Evolutionary conservation across 2,113 vertebrate species (phyloP).

Genomic region (Holacanthus passer): DNA sequence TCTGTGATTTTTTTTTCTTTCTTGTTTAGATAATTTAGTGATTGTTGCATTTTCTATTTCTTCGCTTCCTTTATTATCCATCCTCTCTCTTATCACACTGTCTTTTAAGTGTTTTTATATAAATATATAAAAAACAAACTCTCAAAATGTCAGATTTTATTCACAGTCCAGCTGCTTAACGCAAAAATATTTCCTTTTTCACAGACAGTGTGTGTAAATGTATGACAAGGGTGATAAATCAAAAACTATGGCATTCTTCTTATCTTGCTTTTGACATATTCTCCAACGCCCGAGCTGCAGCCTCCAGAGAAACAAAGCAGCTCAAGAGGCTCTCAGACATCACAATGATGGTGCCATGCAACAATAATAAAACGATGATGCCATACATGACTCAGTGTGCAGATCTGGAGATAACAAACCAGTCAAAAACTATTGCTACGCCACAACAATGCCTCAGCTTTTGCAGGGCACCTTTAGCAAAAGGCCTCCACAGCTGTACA

Average conservation of each 20-base stretch:
- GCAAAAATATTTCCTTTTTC: constrained; percentile 35
- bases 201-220: constrained; percentile 30
- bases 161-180: constrained; percentile 24
- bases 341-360: constrained; percentile 32
- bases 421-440: constrained; percentile 41
- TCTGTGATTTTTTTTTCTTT: constrained; percentile 10
- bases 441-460: constrained; percentile 48
- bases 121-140: constrained; percentile 13
- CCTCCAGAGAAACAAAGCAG: constrained; percentile 60
- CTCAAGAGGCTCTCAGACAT: constrained; percentile 50
- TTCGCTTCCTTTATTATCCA: constrained; percentile 1
- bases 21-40: constrained; percentile 3
- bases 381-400: constrained; percentile 55
- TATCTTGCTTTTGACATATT: constrained; percentile 61
- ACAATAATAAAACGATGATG: constrained; percentile 50
- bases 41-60: constrained; percentile 8
- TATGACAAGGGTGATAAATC: constrained; percentile 61
- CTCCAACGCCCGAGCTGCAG: constrained; percentile 20
- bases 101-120: constrained; percentile 18
- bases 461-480: constrained; percentile 33
- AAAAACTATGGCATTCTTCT: constrained; percentile 49
- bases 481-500: constrained; percentile 72
- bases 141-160: constrained; percentile 42
- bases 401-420: constrained; percentile 58
- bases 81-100: background rate